Percentiles rank a stretch among this genome's conserved stretches.
Conservation (phyloP, 1,140 invertebrate species). For the Trichonephila clavata region DNA sequence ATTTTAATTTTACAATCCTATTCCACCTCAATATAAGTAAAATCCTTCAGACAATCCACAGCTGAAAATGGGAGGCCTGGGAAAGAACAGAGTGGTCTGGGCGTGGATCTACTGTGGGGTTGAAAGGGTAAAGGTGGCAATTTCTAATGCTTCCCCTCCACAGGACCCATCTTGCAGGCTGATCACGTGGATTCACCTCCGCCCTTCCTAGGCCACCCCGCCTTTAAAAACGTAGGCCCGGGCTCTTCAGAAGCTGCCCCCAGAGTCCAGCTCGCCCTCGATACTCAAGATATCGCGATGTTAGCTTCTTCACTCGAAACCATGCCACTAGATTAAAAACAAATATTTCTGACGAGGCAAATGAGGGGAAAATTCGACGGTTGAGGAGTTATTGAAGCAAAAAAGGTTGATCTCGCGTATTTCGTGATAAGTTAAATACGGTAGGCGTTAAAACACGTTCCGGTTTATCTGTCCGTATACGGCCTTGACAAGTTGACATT, state of each 20-base stretch:
- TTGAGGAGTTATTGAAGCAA: slow-evolving; percentile 68
- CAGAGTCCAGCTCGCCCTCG: slow-evolving; percentile 25
- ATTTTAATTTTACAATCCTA: neutral
- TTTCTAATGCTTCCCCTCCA: slow-evolving; percentile 42
- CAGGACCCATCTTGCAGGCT: slow-evolving; percentile 55
- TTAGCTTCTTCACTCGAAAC: slow-evolving; percentile 54
- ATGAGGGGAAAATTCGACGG: neutral
- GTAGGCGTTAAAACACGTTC: slow-evolving; percentile 72
- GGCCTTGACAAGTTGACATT: slow-evolving; percentile 68
- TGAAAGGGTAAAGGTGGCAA: slow-evolving; percentile 75
- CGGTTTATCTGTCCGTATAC: slow-evolving; percentile 56
- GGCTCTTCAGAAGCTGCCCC: slow-evolving; percentile 52
- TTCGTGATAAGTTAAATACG: slow-evolving; percentile 41
- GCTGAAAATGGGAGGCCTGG: slow-evolving; percentile 24
- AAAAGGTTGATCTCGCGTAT: slow-evolving; percentile 63
- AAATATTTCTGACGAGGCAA: slow-evolving; percentile 15
- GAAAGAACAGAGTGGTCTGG: slow-evolving; percentile 28
- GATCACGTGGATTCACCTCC: slow-evolving; percentile 66
- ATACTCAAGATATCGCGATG: slow-evolving; percentile 24
- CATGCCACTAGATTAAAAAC: slow-evolving; percentile 41
- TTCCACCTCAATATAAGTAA: slow-evolving; percentile 54
- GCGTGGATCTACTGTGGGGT: slow-evolving; percentile 44
- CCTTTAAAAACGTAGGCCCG: slow-evolving; percentile 52
- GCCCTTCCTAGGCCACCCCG: slow-evolving; percentile 36
- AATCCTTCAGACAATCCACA: slow-evolving; percentile 21